Base-by-base conservation (phyloP, 2,113 vertebrate genomes). In the Fulica atra region DNA sequence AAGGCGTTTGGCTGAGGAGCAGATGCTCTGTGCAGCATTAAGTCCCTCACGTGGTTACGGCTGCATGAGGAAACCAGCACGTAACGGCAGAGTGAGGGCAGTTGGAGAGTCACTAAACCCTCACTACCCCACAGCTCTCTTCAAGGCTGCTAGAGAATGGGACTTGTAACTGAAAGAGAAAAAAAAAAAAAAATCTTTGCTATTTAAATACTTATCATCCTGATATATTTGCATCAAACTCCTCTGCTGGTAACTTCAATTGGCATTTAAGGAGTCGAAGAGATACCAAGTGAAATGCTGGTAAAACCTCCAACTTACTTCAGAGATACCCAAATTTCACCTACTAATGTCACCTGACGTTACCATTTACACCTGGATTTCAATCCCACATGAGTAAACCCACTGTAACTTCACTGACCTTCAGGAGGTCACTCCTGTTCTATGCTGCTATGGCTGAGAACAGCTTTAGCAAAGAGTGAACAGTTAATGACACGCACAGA, bases 11-110 rank as follows among this genome's bases (percentile, higher is more conserved):
- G 70, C 83, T 87, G 70, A 84, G 88, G 71, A 97, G 91, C 95
- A 97, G 96, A 92, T 94, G 96, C 91, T 94, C 78, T 85, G 92
- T 33, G 86, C 86, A 82, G 81, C 54, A 31, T 89, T 92, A 92
- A 94, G 57, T 95, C 96, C 93, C 93, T 94, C 88, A 84, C 54
- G 8, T 91, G 91, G 95, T 71, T 86, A 89, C 36, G 13, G 91
- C 73, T 7, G 0, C 93, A 65, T 50, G 94, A 95, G 81, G 84
- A 96, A 96, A 89, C 50, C 78, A 50, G 87, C 81, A 63, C 12
- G 2, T 53, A 89, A 84, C 0, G 2, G 77, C 53, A 72, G 72
- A 71, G 80, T 0, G 0, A 60, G 82, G 88, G 69, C 64, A 92
- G 20, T 8, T 86, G 83, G 69, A 79, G 92, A 81, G 90, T 66